A percentile compares a stretch with the other conserved stretches of the same genome.
Conservation (phyloP, 2,797 vertebrate genomes). For the Poeciliopsis infans region DNA sequence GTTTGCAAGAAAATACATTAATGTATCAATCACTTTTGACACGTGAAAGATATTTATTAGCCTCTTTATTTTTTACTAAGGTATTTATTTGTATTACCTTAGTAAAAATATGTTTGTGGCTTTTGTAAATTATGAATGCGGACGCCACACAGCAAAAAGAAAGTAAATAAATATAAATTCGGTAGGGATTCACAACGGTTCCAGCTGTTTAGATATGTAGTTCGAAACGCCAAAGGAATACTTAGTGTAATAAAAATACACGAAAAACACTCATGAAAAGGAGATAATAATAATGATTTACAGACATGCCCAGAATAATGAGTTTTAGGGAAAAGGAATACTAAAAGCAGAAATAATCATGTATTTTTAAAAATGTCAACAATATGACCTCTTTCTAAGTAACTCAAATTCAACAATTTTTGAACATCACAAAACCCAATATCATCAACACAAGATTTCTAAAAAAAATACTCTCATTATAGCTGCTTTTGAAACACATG, state of each 20-base stretch:
- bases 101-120: neutral
- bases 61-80: neutral
- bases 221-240: neutral
- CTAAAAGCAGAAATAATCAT: neutral
- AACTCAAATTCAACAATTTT: neutral
- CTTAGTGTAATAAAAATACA: neutral
- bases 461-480: neutral
- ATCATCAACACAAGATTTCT: neutral
- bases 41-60: neutral
- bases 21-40: neutral
- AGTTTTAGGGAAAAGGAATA: neutral
- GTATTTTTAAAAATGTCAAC: neutral
- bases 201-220: neutral
- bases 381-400: neutral
- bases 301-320: neutral
- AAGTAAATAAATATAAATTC: neutral
- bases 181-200: neutral
- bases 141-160: neutral
- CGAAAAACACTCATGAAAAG: neutral
- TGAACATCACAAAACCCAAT: neutral
- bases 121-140: neutral
- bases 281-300: neutral
- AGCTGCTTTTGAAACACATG: neutral
- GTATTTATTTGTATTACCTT: neutral
- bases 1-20: neutral